Evolutionary conservation across 2,113 vertebrate genomes (phyloP), one percentile per base, ranked within the genome.

Genomic region (Protomyctophum bolini): DNA sequence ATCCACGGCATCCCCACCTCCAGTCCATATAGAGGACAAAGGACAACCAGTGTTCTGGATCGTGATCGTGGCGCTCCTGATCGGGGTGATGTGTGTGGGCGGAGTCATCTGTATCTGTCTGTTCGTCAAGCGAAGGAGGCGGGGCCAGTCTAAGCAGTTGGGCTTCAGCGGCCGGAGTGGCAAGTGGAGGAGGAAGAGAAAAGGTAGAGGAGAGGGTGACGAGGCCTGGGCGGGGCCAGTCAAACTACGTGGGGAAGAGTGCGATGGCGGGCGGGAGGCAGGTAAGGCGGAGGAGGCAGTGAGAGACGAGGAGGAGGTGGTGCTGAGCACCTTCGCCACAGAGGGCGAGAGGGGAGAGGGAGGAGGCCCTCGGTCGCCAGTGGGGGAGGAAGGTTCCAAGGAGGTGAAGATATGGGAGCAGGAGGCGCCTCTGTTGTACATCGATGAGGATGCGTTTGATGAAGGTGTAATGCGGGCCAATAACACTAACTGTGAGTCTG

Each of bases 151-250:
- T 2, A 48, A 48, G 8, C 11, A 12, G 49, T 70, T 84, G 1
- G 48, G 63, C 11, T 47, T 47, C 0, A 8, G 15, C 8, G 1
- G 21, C 6, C 7, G 21, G 56, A 81, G 58, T 6, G 70, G 61
- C 12, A 70, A 80, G 49, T 52, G 54, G 15, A 52, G 69, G 47
- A 84, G 72, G 49, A 76, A 70, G 65, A 83, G 70, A 52, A 80
- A 81, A 65, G 59, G 63, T 57, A 80, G 80, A 65, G 59, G 63
- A 2, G 28, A 3, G 2, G 63, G 66, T 45, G 52, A 68, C 0
- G 77, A 82, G 1, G 51, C 70, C 6, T 84, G 86, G 86, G 76
- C 81, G 1, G 83, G 83, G 7, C 81, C 81, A 6, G 76, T 82
- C 58, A 50, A 50, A 4, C 28, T 83, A 46, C 48, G 41, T 28